Percentiles rank a stretch among this genome's conserved stretches.
phyloP scores from a whole-genome alignment of 2,888 invertebrate species.

The Pachymerium ferrugineum region DNA sequence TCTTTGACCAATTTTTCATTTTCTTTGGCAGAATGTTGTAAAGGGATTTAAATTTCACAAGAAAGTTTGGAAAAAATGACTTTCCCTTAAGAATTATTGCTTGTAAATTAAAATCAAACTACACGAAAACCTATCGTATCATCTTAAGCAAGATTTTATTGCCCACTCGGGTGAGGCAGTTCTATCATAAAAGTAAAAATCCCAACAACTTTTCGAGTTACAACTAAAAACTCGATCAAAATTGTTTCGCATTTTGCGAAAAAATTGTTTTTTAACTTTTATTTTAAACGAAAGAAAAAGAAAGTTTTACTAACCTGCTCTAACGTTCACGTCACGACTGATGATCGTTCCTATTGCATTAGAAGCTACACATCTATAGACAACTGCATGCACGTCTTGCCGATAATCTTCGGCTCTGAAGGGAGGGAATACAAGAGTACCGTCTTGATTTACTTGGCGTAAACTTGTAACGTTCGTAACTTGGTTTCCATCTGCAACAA shows the following conservation, averaged over 20 bases:
- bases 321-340: conserved; percentile 32
- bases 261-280: not conserved
- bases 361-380: conserved; percentile 31
- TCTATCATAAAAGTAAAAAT: not conserved
- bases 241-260: not conserved
- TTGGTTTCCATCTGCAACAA: conserved; percentile 32
- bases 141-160: not conserved
- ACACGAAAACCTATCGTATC: not conserved
- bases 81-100: not conserved
- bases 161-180: not conserved
- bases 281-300: not conserved
- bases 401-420: conserved; percentile 33
- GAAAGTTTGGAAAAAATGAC: not conserved
- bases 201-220: not conserved
- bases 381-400: conserved; percentile 33
- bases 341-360: conserved; percentile 31
- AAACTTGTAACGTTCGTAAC: conserved; percentile 32
- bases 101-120: not conserved
- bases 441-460: conserved; percentile 29
- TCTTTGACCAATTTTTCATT: no score
- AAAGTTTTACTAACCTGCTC: conserved; percentile 28
- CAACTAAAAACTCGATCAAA: not conserved
- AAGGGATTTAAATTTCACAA: not conserved
- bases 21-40: no score
- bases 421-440: conserved; percentile 32